Evolutionary conservation across 2,888 invertebrate genomes (phyloP).

Genomic region (Amblyjoppa fuscipennis): DNA sequence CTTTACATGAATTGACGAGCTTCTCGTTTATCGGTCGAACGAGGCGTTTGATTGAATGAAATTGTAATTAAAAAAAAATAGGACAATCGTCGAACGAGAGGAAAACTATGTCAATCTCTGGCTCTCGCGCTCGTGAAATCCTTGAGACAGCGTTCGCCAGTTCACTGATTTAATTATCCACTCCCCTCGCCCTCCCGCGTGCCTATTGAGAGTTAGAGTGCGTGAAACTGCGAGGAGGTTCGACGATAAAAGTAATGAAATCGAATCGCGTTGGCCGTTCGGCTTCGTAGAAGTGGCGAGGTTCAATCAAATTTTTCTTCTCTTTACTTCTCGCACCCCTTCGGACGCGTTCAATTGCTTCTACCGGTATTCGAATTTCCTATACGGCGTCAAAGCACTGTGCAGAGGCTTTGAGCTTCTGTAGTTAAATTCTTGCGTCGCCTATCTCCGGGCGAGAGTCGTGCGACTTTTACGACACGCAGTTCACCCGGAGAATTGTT

Average conservation of each 20-base stretch:
- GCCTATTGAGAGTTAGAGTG: slow-evolving; percentile 20
- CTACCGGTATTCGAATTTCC: slow-evolving; percentile 16
- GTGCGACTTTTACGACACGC: slow-evolving; percentile 60
- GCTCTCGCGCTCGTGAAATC: slow-evolving; percentile 3
- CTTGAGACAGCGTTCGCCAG: slow-evolving; percentile 7
- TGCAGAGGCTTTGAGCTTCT: slow-evolving; percentile 1
- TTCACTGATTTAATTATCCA: slow-evolving; percentile 55
- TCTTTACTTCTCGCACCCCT: slow-evolving; percentile 11
- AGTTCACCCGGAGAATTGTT: slow-evolving; percentile 64
- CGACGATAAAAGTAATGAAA: slow-evolving; percentile 56
- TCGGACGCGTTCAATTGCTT: slow-evolving; percentile 18
- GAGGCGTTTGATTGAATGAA: slow-evolving; percentile 43
- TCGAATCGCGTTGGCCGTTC: slow-evolving; percentile 40
- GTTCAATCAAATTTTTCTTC: slow-evolving; percentile 47
- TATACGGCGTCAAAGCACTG: neutral
- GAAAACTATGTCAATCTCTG: slow-evolving; percentile 11
- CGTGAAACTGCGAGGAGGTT: slow-evolving; percentile 37
- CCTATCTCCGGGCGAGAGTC: slow-evolving; percentile 45
- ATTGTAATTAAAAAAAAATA: slow-evolving; percentile 46
- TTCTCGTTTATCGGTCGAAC: neutral
- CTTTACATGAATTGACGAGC: neutral
- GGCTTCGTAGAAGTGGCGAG: slow-evolving; percentile 1
- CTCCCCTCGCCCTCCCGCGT: neutral
- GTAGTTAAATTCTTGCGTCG: slow-evolving; percentile 27
- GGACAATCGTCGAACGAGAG: slow-evolving; percentile 5